Percentiles rank a stretch among this genome's conserved stretches.
Conservation (phyloP, 2,113 vertebrate genomes). For the Sakesphorus luctuosus region DNA sequence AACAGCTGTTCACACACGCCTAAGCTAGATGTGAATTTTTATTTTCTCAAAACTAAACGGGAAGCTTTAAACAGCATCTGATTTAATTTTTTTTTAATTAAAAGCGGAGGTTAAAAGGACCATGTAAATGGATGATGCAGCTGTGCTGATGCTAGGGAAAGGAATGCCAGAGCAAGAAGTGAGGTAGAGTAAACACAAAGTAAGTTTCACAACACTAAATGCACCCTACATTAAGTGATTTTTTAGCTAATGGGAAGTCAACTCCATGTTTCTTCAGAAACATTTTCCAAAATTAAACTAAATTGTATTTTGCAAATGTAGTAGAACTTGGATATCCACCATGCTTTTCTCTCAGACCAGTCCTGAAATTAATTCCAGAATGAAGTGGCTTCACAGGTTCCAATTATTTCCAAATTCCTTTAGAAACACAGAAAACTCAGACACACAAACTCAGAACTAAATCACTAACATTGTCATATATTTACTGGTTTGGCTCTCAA, state of each 20-base stretch:
- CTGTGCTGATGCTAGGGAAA: slow-evolving; percentile 51
- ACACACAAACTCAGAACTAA: not conserved
- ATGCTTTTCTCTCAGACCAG: not conserved
- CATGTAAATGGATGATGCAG: slow-evolving; percentile 56
- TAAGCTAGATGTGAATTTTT: slow-evolving; percentile 67
- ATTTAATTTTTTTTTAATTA: slow-evolving; percentile 73
- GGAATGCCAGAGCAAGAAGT: slow-evolving; percentile 58
- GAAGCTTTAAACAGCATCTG: slow-evolving; percentile 64
- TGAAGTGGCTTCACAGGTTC: not conserved
- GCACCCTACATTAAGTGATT: not conserved
- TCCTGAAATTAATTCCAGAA: slow-evolving; percentile 12
- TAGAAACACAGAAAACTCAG: not conserved
- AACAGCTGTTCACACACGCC: slow-evolving; percentile 69
- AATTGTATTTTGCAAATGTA: not conserved
- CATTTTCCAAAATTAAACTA: not conserved
- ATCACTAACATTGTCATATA: not conserved
- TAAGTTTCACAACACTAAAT: slow-evolving; percentile 20
- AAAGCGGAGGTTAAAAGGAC: slow-evolving; percentile 59
- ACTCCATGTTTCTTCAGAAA: slow-evolving; percentile 6
- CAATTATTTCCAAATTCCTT: not conserved
- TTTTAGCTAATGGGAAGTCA: slow-evolving; percentile 39
- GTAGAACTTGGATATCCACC: not conserved
- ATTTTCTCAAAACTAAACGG: slow-evolving; percentile 57
- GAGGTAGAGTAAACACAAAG: slow-evolving; percentile 62
- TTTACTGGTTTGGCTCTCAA: not conserved